Percentiles rank a stretch among this genome's conserved stretches.
Evolutionary conservation across 2,113 vertebrate genomes (phyloP).

Genomic region (Cromileptes altivelis): DNA sequence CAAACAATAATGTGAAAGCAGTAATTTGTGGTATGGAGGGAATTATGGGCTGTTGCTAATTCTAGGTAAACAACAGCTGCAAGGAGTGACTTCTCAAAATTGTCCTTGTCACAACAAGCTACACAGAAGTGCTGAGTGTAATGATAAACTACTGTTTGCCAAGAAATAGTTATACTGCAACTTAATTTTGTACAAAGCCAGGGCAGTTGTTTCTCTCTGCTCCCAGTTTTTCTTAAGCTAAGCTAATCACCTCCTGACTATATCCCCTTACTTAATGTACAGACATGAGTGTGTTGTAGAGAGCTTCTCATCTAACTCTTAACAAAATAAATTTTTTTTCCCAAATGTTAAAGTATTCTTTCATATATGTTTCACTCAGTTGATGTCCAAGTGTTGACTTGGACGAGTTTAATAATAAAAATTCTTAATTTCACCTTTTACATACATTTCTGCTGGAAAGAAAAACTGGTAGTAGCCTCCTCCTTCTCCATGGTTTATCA

Average conservation of each 20-base stretch:
- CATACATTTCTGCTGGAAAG: slow-evolving; percentile 8
- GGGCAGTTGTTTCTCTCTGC: neutral
- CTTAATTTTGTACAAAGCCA: neutral
- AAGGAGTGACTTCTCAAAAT: too few relatives aligned
- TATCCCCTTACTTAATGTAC: neutral
- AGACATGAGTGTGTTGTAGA: too few relatives aligned
- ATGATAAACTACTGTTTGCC: neutral
- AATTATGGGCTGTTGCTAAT: neutral
- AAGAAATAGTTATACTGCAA: neutral
- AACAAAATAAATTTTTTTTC: neutral
- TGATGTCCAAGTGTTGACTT: neutral
- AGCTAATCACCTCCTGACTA: neutral
- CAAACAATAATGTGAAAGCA: neutral
- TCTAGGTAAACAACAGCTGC: neutral
- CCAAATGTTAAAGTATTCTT: neutral
- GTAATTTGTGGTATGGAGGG: neutral
- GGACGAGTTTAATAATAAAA: slow-evolving; percentile 2
- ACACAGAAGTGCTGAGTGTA: neutral
- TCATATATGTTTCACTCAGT: neutral
- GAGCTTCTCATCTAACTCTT: neutral
- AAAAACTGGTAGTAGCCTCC: neutral
- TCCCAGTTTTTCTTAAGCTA: neutral
- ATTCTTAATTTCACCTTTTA: neutral
- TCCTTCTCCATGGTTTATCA: slow-evolving; percentile 57
- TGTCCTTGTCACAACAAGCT: neutral